Evolutionary conservation across 1,140 invertebrate genomes (phyloP).

Genomic region (Octopus sinensis): DNA sequence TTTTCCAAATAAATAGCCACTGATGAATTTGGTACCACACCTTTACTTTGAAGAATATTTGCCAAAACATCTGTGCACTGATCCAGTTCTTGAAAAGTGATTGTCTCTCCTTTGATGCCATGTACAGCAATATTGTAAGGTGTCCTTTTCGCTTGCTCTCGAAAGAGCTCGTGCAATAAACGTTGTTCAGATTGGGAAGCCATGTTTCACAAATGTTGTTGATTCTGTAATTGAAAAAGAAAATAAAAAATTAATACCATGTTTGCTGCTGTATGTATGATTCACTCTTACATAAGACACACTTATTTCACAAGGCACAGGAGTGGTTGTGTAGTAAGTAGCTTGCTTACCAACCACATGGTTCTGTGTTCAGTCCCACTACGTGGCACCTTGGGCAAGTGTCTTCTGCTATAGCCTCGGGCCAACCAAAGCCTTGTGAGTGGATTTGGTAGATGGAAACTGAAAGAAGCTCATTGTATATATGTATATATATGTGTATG

Average conservation of each 20-base stretch:
- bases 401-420: too few relatives aligned
- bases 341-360: constrained; percentile 21
- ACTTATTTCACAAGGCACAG: neutral
- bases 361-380: constrained; percentile 13
- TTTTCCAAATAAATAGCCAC: constrained; percentile 59
- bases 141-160: constrained; percentile 37
- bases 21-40: constrained; percentile 42
- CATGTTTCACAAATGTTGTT: neutral
- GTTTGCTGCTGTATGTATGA: too few relatives aligned
- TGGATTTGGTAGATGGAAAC: too few relatives aligned
- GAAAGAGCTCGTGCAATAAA: constrained; percentile 49
- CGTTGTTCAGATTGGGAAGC: constrained; percentile 38
- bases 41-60: constrained; percentile 30
- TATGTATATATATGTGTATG: too few relatives aligned
- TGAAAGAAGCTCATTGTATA: too few relatives aligned
- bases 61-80: constrained; percentile 40
- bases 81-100: constrained; percentile 47
- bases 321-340: neutral
- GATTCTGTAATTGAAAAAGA: neutral
- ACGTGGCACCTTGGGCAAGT: too few relatives aligned
- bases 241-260: neutral
- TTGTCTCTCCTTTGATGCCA: constrained; percentile 28
- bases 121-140: constrained; percentile 46
- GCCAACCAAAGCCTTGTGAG: too few relatives aligned
- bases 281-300: neutral